phyloP scores from a whole-genome alignment of 2,888 invertebrate species.

The Adineta ricciae region DNA sequence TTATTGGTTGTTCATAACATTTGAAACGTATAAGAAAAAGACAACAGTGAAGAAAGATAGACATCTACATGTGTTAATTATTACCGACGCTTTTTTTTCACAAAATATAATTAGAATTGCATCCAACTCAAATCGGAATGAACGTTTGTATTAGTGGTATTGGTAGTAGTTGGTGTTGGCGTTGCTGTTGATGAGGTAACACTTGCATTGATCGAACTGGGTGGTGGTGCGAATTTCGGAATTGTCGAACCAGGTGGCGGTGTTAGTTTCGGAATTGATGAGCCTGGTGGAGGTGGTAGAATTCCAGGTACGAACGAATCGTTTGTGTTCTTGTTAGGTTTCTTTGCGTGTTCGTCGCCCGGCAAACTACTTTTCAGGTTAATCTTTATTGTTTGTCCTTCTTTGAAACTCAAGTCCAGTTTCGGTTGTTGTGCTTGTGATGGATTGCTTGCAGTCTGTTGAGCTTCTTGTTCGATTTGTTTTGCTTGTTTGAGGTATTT shows the following conservation, averaged over 20 bases:
- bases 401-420: slow-evolving; percentile 81
- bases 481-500: slow-evolving; percentile 56
- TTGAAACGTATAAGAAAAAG: not conserved
- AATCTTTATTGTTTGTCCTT: slow-evolving; percentile 97
- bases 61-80: not conserved
- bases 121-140: slow-evolving; percentile 21
- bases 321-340: not conserved
- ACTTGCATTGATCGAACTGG: slow-evolving; percentile 19
- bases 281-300: slow-evolving; percentile 33
- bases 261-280: slow-evolving; percentile 21
- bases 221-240: slow-evolving; percentile 20
- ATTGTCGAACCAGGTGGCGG: slow-evolving; percentile 28
- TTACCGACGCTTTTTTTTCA: not conserved
- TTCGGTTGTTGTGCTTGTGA: slow-evolving; percentile 24
- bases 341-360: not conserved
- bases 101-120: not conserved
- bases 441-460: slow-evolving; percentile 65
- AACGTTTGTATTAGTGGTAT: not conserved
- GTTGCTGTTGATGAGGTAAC: not conserved
- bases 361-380: slow-evolving; percentile 61
- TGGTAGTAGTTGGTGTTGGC: not conserved
- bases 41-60: not conserved
- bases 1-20: not conserved
- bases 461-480: slow-evolving; percentile 1
- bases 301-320: not conserved